phyloP scores from a whole-genome alignment of 2,113 vertebrate species.

The Alligator mississippiensis region DNA sequence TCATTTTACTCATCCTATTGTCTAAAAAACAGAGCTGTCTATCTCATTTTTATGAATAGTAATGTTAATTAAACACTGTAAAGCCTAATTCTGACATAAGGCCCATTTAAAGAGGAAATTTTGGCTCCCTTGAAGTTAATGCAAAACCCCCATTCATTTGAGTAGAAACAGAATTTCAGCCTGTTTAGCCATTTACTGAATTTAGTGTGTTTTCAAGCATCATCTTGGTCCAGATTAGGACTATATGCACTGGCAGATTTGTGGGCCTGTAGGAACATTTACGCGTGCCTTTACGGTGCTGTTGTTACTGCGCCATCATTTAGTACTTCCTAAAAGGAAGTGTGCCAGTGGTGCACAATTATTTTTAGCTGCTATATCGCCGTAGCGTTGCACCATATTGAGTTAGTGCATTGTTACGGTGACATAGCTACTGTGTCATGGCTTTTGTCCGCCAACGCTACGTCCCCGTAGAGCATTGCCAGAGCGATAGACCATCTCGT shows the following conservation, averaged over 20 bases:
- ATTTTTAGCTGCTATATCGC: no score
- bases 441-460: no score
- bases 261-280: rapidly evolving
- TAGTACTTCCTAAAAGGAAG: no score
- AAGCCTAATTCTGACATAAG: not conserved
- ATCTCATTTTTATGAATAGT: not conserved
- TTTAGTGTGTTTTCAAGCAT: not conserved
- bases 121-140: not conserved
- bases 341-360: no score
- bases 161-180: not conserved
- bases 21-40: not conserved
- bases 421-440: no score
- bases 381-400: no score
- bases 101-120: not conserved
- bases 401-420: no score
- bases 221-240: not conserved
- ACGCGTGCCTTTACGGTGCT: rapidly evolving
- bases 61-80: not conserved
- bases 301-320: no score
- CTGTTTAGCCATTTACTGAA: not conserved
- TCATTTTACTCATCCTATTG: not conserved
- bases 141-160: not conserved
- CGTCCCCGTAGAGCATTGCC: no score
- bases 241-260: not conserved
- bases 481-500: no score